These are phyloP conservation scores for Hexactinellida sp. DNA, from an alignment of 37 sponge, comb jelly and placozoan genomes.

Conservation along the genomic window DNA sequence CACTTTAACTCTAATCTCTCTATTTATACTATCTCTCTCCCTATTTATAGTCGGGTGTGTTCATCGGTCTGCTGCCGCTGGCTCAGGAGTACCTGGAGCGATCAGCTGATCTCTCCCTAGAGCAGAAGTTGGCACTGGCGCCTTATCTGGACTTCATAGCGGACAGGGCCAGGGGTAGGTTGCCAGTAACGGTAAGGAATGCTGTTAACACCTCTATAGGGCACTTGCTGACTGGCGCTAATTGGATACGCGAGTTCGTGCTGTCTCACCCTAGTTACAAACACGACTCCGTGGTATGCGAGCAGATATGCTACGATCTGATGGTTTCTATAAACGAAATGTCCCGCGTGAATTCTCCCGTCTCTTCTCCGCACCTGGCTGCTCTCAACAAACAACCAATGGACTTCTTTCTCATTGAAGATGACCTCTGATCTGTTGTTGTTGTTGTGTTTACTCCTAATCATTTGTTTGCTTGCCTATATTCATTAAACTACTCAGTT, in stretches of 20 bases:
- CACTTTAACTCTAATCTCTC: no score
- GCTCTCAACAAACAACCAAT: slow-evolving; percentile 6
- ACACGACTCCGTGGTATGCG: slow-evolving; percentile 81
- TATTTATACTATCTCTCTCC: no score
- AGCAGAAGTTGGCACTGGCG: not conserved
- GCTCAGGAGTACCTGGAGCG: slow-evolving; percentile 59
- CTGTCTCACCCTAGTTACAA: slow-evolving; percentile 69
- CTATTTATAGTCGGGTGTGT: slow-evolving; percentile 38
- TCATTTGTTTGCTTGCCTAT: no score
- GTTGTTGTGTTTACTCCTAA: no score
- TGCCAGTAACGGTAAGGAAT: not conserved
- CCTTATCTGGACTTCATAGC: not conserved
- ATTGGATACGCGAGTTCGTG: slow-evolving; percentile 73
- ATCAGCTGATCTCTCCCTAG: not conserved
- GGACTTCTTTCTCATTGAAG: not conserved
- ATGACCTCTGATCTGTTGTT: not conserved
- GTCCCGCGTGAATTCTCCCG: slow-evolving; percentile 6
- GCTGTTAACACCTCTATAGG: slow-evolving; percentile 32
- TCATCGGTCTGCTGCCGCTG: slow-evolving; percentile 69
- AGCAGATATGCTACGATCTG: slow-evolving; percentile 62
- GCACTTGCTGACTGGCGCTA: slow-evolving; percentile 74
- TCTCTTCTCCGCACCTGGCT: slow-evolving; percentile 37
- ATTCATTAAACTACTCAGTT: no score
- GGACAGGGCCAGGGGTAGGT: not conserved
- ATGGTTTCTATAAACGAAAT: slow-evolving; percentile 22